phyloP scores from a whole-genome alignment of 2,113 vertebrate genomes.

The Pampusana beccarii region DNA sequence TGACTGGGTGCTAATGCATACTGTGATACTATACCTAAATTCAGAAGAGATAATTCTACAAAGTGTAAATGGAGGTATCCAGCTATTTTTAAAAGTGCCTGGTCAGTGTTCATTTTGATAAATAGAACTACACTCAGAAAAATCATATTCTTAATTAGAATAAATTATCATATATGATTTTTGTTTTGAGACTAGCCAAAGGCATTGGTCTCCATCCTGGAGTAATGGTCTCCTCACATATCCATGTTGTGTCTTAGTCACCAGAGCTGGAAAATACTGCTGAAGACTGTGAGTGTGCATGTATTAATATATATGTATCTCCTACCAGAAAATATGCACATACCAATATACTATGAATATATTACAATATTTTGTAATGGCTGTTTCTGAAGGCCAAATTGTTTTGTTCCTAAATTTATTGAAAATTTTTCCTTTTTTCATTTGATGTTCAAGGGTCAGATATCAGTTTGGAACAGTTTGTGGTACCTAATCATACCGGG shows the following conservation, averaged over 20 bases:
- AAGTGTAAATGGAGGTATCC: background rate
- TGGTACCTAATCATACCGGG: background rate
- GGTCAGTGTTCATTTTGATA: background rate
- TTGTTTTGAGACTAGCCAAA: background rate
- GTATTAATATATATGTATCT: background rate
- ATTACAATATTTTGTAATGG: background rate
- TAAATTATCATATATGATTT: background rate
- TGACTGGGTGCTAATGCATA: background rate
- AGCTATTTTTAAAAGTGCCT: background rate
- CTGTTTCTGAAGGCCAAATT: background rate
- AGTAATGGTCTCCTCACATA: background rate
- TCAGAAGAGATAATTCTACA: background rate
- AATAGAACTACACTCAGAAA: background rate
- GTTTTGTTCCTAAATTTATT: background rate
- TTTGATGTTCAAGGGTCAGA: background rate
- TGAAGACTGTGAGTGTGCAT: background rate
- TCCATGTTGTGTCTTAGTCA: background rate
- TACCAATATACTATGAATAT: background rate
- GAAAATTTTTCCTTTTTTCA: background rate
- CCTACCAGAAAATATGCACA: background rate
- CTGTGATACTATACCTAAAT: background rate
- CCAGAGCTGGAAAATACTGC: background rate
- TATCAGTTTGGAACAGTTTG: background rate
- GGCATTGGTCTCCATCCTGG: background rate
- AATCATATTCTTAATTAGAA: background rate